A percentile compares a stretch with the other conserved stretches of the same genome.
phyloP scores from a whole-genome alignment of 2,113 vertebrate species.

The Cyprinodon brontotheroides region DNA sequence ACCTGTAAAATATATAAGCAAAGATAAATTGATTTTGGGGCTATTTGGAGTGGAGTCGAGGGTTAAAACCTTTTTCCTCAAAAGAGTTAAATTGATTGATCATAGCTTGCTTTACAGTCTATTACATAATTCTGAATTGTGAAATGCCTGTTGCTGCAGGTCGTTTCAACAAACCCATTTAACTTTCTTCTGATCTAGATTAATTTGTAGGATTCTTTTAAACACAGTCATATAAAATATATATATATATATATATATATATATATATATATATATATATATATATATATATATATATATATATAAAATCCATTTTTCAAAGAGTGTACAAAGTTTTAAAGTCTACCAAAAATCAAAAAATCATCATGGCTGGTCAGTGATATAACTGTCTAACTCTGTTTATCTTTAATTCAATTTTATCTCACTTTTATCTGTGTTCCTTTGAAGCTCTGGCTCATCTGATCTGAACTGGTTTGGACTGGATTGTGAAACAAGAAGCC shows the following conservation, averaged over 20 bases:
- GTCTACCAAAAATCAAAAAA: background rate
- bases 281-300: no score
- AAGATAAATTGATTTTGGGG: background rate
- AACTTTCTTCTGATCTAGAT: background rate
- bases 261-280: no score
- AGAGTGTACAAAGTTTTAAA: background rate
- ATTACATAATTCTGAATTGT: background rate
- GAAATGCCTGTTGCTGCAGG: background rate
- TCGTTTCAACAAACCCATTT: background rate
- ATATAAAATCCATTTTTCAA: background rate
- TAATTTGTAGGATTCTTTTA: background rate
- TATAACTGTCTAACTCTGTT: background rate
- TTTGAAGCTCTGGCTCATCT: constrained; percentile 5
- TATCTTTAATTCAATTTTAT: constrained; percentile 5
- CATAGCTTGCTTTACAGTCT: background rate
- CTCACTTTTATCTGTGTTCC: background rate
- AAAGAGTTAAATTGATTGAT: background rate
- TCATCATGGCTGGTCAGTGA: background rate
- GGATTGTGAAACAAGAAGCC: background rate
- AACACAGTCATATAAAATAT: background rate
- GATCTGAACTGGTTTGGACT: constrained; percentile 19
- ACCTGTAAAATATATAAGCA: background rate
- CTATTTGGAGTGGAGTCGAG: background rate
- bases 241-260: no score
- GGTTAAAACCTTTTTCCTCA: no score